These are phyloP conservation scores for Suillia variegata DNA, from an alignment of 2,888 invertebrate genomes.

Conservation along the genomic window DNA sequence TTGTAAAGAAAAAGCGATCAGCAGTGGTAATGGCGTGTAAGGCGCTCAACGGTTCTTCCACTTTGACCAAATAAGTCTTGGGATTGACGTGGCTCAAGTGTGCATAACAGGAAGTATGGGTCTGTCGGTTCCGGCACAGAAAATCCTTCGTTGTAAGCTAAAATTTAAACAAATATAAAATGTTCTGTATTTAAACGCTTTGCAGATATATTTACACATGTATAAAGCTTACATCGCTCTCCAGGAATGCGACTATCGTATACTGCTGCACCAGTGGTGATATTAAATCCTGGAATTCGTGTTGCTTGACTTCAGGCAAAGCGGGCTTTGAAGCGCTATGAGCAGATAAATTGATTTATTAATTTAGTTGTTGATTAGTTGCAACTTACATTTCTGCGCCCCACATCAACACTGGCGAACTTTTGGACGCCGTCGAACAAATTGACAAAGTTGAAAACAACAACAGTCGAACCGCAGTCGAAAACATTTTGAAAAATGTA, in stretches of 20 bases:
- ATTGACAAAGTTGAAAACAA: no score
- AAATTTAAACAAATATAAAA: not conserved
- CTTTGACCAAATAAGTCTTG: slow-evolving; percentile 30
- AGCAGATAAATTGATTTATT: no score
- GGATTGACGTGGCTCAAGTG: slow-evolving; percentile 20
- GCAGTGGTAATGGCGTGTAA: slow-evolving; percentile 12
- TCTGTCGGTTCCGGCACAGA: slow-evolving; percentile 19
- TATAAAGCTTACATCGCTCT: slow-evolving; percentile 31
- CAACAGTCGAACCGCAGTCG: no score
- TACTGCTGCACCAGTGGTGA: not conserved
- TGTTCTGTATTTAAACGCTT: no score
- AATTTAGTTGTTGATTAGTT: not conserved
- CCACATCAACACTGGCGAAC: slow-evolving; percentile 38
- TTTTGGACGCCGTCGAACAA: not conserved
- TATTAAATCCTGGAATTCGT: slow-evolving; percentile 20
- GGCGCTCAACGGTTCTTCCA: slow-evolving; percentile 29
- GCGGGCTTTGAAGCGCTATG: not conserved
- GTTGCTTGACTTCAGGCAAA: slow-evolving; percentile 13
- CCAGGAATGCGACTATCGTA: slow-evolving; percentile 15
- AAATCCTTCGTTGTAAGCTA: slow-evolving; percentile 36
- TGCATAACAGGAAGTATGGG: slow-evolving; percentile 27
- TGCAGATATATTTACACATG: no score
- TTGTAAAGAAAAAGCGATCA: no score
- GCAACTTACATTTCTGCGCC: slow-evolving; percentile 32
- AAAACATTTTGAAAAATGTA: no score